Percentiles rank a stretch among this genome's conserved stretches.
These are phyloP conservation scores for Esox niger DNA, from an alignment of 2,113 vertebrate genomes.

Conservation along the genomic window DNA sequence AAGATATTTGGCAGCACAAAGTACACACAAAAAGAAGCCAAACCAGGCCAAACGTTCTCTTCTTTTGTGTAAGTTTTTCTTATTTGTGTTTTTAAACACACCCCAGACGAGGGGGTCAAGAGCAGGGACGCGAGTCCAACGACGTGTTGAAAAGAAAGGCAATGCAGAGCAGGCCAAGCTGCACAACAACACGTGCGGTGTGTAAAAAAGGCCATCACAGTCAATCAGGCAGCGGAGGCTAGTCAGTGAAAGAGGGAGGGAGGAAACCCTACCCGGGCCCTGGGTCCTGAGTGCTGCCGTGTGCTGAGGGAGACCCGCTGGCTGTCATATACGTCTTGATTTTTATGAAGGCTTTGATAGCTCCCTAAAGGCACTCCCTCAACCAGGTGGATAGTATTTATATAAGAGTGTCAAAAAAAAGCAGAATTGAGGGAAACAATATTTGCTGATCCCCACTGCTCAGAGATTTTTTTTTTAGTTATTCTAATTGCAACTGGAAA, in stretches of 20 bases:
- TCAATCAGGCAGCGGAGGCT: slow-evolving; percentile 67
- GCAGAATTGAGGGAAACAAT: slow-evolving; percentile 46
- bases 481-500: slow-evolving; percentile 75
- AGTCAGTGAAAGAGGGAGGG: slow-evolving; percentile 45
- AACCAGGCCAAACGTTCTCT: slow-evolving; percentile 33
- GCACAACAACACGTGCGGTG: slow-evolving; percentile 67
- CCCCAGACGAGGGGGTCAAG: slow-evolving; percentile 38
- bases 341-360: slow-evolving; percentile 75
- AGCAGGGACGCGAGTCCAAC: slow-evolving; percentile 18
- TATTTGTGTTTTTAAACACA: slow-evolving; percentile 42
- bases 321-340: slow-evolving; percentile 73
- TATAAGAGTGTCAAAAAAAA: slow-evolving; percentile 62
- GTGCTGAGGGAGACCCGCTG: slow-evolving; percentile 62
- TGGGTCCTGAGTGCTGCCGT: slow-evolving; percentile 44
- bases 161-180: slow-evolving; percentile 39
- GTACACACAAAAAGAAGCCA: slow-evolving; percentile 18
- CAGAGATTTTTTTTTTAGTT: slow-evolving; percentile 39
- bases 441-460: slow-evolving; percentile 57
- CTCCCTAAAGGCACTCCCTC: slow-evolving; percentile 65
- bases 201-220: slow-evolving; percentile 70
- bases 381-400: slow-evolving; percentile 73
- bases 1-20: slow-evolving; percentile 42
- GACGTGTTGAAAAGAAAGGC: slow-evolving; percentile 60
- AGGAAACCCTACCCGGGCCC: slow-evolving; percentile 61
- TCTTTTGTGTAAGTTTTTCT: slow-evolving; percentile 30